Percentiles rank a stretch among this genome's conserved stretches.
Evolutionary conservation across 2,797 vertebrate species (phyloP).

Genomic region (Sebastes iracundus): DNA sequence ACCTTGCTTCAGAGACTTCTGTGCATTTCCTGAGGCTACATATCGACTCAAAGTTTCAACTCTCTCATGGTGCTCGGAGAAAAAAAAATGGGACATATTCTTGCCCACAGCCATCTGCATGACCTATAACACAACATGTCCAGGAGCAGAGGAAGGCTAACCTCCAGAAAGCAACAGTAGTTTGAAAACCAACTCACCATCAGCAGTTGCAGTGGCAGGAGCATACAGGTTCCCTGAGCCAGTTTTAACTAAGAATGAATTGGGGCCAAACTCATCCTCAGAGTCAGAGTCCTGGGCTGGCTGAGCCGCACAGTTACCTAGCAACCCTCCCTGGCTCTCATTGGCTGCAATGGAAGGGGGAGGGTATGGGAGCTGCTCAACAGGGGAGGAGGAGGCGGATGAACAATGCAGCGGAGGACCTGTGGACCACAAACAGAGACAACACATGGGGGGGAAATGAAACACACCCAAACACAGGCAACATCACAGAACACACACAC

Average conservation of each 20-base stretch:
- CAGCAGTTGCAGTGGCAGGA: conserved; percentile 79
- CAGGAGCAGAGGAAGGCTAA: conserved; percentile 57
- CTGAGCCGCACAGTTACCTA: conserved; percentile 95
- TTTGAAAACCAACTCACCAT: conserved; percentile 92
- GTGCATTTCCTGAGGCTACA: conserved; percentile 67
- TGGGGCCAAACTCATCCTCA: conserved; percentile 97
- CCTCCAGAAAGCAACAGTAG: conserved; percentile 75
- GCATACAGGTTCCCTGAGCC: conserved; percentile 92
- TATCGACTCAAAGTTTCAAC: conserved; percentile 69
- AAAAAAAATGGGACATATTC: conserved; percentile 46
- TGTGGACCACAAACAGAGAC: conserved; percentile 93
- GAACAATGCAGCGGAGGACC: conserved; percentile 96
- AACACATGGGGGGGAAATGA: conserved; percentile 84
- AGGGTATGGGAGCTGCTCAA: conserved; percentile 92
- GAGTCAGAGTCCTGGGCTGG: conserved; percentile 96
- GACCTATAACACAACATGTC: conserved; percentile 67
- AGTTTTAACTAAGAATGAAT: conserved; percentile 98
- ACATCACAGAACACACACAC: conserved; percentile 59
- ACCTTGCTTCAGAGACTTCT: conserved; percentile 64
- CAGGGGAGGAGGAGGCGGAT: conserved; percentile 90
- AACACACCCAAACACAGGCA: conserved; percentile 78
- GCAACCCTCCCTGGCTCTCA: conserved; percentile 95
- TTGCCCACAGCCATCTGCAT: conserved; percentile 67
- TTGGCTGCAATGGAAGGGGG: conserved; percentile 93
- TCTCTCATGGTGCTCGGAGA: conserved; percentile 47